phyloP scores from a whole-genome alignment of 2,113 vertebrate species.

The Leiothrix lutea region DNA sequence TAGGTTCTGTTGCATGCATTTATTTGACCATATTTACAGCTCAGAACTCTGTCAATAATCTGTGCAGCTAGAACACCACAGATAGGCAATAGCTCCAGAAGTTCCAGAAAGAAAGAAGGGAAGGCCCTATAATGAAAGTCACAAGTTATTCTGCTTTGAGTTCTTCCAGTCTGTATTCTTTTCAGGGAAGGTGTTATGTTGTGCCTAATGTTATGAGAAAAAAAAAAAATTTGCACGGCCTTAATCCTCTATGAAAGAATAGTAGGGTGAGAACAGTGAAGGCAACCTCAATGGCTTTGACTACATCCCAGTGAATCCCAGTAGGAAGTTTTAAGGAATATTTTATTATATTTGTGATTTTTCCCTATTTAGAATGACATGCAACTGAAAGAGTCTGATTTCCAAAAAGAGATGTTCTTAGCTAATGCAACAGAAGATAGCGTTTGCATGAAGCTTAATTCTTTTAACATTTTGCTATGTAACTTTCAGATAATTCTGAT shows the following conservation, averaged over 20 bases:
- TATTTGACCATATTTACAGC: rapidly evolving
- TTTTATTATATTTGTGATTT: neutral
- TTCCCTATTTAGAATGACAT: neutral
- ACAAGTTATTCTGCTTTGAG: neutral
- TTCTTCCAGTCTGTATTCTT: neutral
- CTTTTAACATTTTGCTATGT: neutral
- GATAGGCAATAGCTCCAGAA: neutral
- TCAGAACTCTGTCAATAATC: neutral
- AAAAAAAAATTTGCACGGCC: neutral
- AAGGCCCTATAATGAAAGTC: neutral
- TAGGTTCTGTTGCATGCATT: rapidly evolving
- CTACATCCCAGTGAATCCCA: neutral
- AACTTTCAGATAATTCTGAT: neutral
- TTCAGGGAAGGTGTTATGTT: neutral
- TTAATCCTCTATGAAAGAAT: neutral
- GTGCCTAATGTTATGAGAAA: neutral
- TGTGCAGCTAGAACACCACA: neutral
- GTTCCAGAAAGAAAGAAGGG: neutral
- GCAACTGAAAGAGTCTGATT: neutral
- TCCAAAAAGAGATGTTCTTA: neutral
- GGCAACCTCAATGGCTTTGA: neutral
- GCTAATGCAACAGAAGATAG: neutral
- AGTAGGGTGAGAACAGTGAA: neutral
- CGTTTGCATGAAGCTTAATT: neutral
- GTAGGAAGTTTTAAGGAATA: neutral